A percentile compares a stretch with the other conserved stretches of the same genome.
Conservation (phyloP, 2,113 vertebrate genomes). For the Cebus imitator region DNA sequence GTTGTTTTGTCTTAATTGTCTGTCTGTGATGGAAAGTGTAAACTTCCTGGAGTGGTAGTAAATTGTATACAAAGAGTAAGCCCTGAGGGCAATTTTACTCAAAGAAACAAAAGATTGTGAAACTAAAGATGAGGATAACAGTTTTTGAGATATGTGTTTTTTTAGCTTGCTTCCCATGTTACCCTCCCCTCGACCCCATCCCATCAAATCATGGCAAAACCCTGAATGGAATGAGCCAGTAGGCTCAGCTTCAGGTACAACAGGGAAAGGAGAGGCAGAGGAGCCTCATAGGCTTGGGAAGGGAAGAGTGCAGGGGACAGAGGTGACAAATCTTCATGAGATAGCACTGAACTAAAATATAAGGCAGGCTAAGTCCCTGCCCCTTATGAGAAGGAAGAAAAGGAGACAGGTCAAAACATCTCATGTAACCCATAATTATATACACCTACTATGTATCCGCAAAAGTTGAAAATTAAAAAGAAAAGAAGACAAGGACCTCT, state of each 20-base stretch:
- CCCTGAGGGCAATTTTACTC: neutral
- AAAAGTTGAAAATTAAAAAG: no score
- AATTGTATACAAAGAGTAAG: neutral
- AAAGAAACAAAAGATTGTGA: neutral
- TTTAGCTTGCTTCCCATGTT: neutral
- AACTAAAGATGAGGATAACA: neutral
- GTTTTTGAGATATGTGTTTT: neutral
- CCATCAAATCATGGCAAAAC: neutral
- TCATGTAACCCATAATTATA: no score
- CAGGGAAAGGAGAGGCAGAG: neutral
- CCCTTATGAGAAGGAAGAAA: neutral
- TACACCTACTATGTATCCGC: no score
- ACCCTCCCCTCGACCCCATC: neutral
- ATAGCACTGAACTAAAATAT: neutral
- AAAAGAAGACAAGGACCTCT: neutral
- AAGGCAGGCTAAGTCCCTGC: neutral
- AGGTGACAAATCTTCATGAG: neutral
- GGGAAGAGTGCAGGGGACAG: neutral
- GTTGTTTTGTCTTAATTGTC: neutral
- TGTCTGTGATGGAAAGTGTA: neutral
- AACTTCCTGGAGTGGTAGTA: neutral
- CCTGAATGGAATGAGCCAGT: neutral
- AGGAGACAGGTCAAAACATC: neutral
- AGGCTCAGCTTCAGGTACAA: rapidly evolving
- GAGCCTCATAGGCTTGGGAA: neutral